These are phyloP conservation scores for Ectobius pallidus DNA, from an alignment of 2,888 invertebrate genomes.

Conservation along the genomic window DNA sequence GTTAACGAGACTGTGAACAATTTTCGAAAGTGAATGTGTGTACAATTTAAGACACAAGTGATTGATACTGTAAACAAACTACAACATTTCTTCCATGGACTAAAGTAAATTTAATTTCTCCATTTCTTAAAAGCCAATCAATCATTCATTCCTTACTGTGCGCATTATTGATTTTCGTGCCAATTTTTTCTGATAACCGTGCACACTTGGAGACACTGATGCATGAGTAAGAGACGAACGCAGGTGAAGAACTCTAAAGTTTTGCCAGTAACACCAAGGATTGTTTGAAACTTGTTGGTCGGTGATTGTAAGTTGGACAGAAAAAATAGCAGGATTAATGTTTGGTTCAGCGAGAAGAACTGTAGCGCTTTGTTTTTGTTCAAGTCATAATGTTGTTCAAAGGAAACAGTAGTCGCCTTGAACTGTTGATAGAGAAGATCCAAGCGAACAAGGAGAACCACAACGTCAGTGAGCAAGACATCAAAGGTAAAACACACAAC, in stretches of 20 bases:
- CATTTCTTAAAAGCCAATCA: too few relatives aligned
- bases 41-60: too few relatives aligned
- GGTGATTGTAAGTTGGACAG: too few relatives aligned
- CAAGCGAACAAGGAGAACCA: constrained; percentile 82
- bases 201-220: constrained; percentile 10
- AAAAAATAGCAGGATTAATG: constrained; percentile 10
- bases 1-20: too few relatives aligned
- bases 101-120: too few relatives aligned
- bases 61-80: too few relatives aligned
- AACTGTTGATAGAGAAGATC: constrained; percentile 85
- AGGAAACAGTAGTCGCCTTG: constrained; percentile 83
- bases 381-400: constrained; percentile 74
- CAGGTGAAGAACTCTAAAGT: neutral
- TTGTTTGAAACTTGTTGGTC: neutral
- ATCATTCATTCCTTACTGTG: too few relatives aligned
- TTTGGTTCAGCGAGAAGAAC: neutral
- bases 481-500: constrained; percentile 57
- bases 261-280: too few relatives aligned
- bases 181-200: too few relatives aligned
- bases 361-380: neutral
- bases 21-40: too few relatives aligned
- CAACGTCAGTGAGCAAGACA: constrained; percentile 60
- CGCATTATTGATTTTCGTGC: too few relatives aligned
- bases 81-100: too few relatives aligned
- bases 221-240: constrained; percentile 12